phyloP scores from a whole-genome alignment of 2,797 vertebrate species.

The Cyprinella venusta region DNA sequence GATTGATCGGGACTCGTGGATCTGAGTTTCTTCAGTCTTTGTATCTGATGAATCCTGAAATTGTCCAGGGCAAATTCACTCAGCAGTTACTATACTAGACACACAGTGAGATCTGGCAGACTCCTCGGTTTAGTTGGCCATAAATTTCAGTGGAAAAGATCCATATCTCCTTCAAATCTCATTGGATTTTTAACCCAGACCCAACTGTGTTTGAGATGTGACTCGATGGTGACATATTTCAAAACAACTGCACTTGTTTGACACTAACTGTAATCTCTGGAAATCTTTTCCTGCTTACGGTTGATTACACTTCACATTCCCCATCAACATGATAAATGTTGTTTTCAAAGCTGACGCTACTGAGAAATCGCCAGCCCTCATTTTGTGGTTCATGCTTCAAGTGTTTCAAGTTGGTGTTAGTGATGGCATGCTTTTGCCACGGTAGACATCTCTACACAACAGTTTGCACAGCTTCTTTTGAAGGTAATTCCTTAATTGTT shows the following conservation, averaged over 20 bases:
- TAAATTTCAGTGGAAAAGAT: conserved; percentile 39
- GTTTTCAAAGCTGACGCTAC: conserved; percentile 52
- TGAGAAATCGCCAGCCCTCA: conserved; percentile 44
- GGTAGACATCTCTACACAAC: background rate
- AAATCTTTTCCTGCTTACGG: conserved; percentile 44
- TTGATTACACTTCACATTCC: conserved; percentile 49
- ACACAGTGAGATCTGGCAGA: background rate
- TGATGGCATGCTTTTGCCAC: conserved; percentile 7
- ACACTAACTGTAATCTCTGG: conserved; percentile 56
- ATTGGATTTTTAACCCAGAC: conserved; percentile 40
- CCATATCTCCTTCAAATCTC: conserved; percentile 45
- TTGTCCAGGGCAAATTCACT: background rate
- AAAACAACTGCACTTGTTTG: conserved; percentile 53
- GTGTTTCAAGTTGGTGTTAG: conserved; percentile 39
- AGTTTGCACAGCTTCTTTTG: background rate
- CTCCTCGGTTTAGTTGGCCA: conserved; percentile 43
- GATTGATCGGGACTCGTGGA: background rate
- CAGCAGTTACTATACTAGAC: conserved; percentile 22
- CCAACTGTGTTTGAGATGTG: conserved; percentile 41
- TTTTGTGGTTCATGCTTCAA: conserved; percentile 43
- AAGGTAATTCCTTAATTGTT: background rate
- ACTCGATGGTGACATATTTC: conserved; percentile 52
- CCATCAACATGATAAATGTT: conserved; percentile 53
- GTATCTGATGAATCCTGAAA: conserved; percentile 27
- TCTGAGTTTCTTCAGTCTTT: background rate